These are phyloP conservation scores for Cosmia pyralina DNA, from an alignment of 2,888 invertebrate genomes.

Conservation along the genomic window DNA sequence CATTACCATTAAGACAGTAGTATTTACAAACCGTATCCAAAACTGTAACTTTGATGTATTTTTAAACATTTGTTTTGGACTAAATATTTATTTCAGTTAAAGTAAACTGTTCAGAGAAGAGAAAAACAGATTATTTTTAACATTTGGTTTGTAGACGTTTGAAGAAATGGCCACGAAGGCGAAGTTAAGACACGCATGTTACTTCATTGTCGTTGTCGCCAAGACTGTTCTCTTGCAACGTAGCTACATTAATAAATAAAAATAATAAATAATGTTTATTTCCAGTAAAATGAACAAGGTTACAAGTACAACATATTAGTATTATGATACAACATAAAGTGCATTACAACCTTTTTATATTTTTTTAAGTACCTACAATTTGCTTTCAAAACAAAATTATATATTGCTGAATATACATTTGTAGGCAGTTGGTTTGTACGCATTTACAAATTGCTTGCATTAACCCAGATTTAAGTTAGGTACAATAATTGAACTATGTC, in stretches of 20 bases:
- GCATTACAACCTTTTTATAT: slow-evolving; percentile 30
- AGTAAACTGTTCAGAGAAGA: slow-evolving; percentile 52
- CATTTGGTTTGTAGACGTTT: slow-evolving; percentile 35
- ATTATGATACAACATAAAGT: too few species aligned
- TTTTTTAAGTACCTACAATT: slow-evolving; percentile 18
- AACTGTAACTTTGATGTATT: slow-evolving; percentile 61
- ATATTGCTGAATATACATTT: slow-evolving; percentile 45
- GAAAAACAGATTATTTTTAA: slow-evolving; percentile 53
- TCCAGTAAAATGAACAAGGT: too few species aligned
- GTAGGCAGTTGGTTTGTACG: slow-evolving; percentile 32
- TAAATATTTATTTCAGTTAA: slow-evolving; percentile 57
- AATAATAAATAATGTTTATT: too few species aligned
- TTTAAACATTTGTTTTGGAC: slow-evolving; percentile 58
- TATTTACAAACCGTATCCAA: slow-evolving; percentile 33
- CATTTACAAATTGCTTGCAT: slow-evolving; percentile 64
- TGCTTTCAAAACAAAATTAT: slow-evolving; percentile 32
- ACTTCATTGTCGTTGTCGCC: slow-evolving; percentile 38
- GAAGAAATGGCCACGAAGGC: slow-evolving; percentile 19
- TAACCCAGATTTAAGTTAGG: slow-evolving; percentile 72
- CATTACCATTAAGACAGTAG: slow-evolving; percentile 4
- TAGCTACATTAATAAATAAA: too few species aligned
- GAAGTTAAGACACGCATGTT: slow-evolving; percentile 26
- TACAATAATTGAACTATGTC: slow-evolving; percentile 66
- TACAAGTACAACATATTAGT: too few species aligned
- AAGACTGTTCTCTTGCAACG: slow-evolving; percentile 23